Evolutionary conservation across 2,797 vertebrate species (phyloP).

Genomic region (Paramormyrops hopkinsi): DNA sequence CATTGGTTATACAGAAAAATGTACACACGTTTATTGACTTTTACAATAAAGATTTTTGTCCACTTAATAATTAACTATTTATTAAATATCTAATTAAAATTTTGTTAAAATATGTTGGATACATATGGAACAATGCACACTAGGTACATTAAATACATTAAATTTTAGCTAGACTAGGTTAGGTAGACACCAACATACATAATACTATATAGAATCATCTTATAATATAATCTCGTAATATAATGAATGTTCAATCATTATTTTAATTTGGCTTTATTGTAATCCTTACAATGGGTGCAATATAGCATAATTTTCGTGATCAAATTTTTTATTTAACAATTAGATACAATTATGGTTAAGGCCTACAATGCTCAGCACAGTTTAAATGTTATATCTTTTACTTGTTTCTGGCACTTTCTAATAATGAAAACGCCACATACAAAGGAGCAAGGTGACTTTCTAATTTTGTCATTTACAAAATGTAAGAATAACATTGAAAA

Average conservation of each 20-base stretch:
- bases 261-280: background rate
- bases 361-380: background rate
- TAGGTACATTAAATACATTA: background rate
- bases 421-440: background rate
- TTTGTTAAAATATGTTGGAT: background rate
- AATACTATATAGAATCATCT: background rate
- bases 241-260: background rate
- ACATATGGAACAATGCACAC: background rate
- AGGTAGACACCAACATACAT: background rate
- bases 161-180: background rate
- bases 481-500: background rate
- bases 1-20: background rate
- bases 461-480: background rate
- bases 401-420: background rate
- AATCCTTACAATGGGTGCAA: background rate
- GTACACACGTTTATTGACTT: background rate
- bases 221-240: background rate
- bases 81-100: background rate
- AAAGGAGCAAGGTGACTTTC: background rate
- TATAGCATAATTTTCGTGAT: background rate
- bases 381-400: background rate
- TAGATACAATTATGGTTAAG: background rate
- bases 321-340: background rate
- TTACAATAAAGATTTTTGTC: background rate
- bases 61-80: background rate